A percentile compares a stretch with the other conserved stretches of the same genome.
These are phyloP conservation scores for Harpagifer antarcticus DNA, from an alignment of 2,797 vertebrate genomes.

Conservation along the genomic window DNA sequence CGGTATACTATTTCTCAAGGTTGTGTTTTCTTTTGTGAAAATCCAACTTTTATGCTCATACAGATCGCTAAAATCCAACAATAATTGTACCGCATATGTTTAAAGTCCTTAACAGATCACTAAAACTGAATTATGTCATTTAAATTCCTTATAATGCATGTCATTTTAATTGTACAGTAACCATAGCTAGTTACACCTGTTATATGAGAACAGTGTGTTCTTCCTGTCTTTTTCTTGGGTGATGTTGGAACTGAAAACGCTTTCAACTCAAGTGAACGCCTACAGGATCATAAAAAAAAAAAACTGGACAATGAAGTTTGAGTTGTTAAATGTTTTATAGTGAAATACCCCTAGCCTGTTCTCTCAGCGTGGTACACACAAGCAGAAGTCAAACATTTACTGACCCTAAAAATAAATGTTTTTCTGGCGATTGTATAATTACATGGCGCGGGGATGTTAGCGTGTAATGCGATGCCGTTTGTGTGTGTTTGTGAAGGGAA, in stretches of 20 bases:
- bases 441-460: constrained; percentile 71
- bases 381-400: constrained; percentile 82
- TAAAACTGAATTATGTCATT: constrained; percentile 5
- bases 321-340: constrained; percentile 79
- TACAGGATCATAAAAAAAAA: constrained; percentile 66
- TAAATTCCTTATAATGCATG: constrained; percentile 16
- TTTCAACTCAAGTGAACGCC: constrained; percentile 70
- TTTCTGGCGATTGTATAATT: constrained; percentile 83
- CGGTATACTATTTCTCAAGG: constrained; percentile 9
- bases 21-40: neutral
- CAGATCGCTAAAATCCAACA: neutral
- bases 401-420: constrained; percentile 85
- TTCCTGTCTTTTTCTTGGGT: constrained; percentile 42
- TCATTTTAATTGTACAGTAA: constrained; percentile 20
- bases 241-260: constrained; percentile 55
- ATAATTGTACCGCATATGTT: neutral
- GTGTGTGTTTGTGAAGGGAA: constrained; percentile 83
- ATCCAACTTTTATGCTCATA: constrained; percentile 6
- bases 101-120: constrained; percentile 2
- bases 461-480: constrained; percentile 79
- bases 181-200: constrained; percentile 67
- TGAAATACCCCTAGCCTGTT: constrained; percentile 74
- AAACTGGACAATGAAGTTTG: constrained; percentile 76
- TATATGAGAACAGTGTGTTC: constrained; percentile 48
- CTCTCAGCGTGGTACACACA: constrained; percentile 45